phyloP scores from a whole-genome alignment of 2,888 invertebrate genomes.

The Adineta ricciae region DNA sequence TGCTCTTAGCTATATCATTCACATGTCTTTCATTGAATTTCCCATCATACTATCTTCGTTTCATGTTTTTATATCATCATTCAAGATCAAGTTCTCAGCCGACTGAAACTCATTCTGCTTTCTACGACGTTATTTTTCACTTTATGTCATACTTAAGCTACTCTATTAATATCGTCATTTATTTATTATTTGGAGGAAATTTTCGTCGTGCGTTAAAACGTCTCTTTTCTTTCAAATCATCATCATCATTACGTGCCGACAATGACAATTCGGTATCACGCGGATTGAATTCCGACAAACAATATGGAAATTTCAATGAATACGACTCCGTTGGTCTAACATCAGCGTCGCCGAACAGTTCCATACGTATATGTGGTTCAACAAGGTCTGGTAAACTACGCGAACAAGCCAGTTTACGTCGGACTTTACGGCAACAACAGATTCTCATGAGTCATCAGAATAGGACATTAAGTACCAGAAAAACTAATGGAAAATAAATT shows the following conservation, averaged over 20 bases:
- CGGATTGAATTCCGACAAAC: neutral
- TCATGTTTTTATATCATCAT: neutral
- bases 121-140: neutral
- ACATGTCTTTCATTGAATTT: conserved; percentile 19
- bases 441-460: neutral
- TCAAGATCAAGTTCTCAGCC: neutral
- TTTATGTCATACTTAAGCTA: conserved; percentile 1
- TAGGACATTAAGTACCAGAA: neutral
- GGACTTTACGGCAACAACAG: neutral
- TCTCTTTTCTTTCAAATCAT: neutral
- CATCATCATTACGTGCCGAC: neutral
- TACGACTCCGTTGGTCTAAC: neutral
- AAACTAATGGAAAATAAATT: neutral
- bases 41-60: conserved; percentile 14
- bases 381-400: neutral
- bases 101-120: neutral
- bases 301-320: neutral
- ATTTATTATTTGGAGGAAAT: conserved; percentile 17
- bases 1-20: conserved; percentile 11
- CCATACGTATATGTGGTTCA: neutral
- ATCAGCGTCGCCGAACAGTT: neutral
- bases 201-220: conserved; percentile 12
- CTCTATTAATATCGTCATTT: conserved; percentile 4
- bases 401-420: neutral
- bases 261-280: neutral